These are phyloP conservation scores for Cantharis flavilabris DNA, from an alignment of 2,888 invertebrate species.

Conservation along the genomic window DNA sequence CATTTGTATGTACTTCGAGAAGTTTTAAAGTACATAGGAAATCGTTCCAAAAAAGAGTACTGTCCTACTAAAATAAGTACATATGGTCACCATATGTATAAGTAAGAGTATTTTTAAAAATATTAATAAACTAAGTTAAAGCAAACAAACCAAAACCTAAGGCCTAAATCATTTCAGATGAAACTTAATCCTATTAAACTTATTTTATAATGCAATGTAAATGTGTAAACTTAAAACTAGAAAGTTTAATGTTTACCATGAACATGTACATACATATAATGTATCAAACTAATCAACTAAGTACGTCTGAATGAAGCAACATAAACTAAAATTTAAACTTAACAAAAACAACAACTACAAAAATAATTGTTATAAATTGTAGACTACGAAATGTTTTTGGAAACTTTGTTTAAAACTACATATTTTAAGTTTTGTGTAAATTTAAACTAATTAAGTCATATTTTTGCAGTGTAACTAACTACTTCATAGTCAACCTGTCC, in stretches of 20 bases:
- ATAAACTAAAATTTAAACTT: background rate
- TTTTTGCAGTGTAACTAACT: conserved; percentile 73
- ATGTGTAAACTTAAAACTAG: background rate
- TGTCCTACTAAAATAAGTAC: no score
- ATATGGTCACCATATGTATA: no score
- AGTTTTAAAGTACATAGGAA: no score
- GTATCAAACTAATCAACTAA: background rate
- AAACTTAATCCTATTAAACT: background rate
- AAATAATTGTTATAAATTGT: background rate
- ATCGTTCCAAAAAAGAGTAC: no score
- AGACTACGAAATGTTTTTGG: background rate
- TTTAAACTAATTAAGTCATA: background rate
- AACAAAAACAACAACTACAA: background rate
- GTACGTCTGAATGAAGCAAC: background rate
- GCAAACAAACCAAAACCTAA: no score
- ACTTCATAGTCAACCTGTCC: conserved; percentile 75
- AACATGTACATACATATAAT: background rate
- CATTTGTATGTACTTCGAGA: no score
- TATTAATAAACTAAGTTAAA: no score
- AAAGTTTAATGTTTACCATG: background rate
- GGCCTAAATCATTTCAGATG: background rate
- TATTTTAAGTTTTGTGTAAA: background rate
- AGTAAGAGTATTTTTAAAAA: no score
- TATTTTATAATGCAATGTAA: background rate
- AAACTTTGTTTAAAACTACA: background rate